Evolutionary conservation across 2,113 vertebrate species (phyloP), one percentile per base, ranked within the genome.

Genomic region (Brachyhypopomus occidentalis): DNA sequence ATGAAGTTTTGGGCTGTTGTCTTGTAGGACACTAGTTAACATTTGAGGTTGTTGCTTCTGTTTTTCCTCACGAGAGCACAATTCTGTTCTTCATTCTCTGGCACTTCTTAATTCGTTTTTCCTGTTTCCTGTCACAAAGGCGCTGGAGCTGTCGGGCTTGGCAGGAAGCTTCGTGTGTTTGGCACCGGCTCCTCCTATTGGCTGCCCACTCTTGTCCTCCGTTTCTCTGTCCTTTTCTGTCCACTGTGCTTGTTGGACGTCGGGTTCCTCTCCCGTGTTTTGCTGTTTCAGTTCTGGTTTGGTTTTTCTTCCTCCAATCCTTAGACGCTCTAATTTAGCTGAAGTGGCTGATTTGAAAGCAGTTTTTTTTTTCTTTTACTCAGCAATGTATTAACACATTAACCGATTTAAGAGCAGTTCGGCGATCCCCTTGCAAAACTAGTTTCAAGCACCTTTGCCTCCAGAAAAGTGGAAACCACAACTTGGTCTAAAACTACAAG

Each of bases 1-100:
- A 17, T 36, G 9, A 71, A 70, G n/a, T 79, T 79, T 79, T 45
- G 59, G 66, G 5, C 52, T 11, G 8, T 58, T 56, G 71, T 48
- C 23, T 56, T 25, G 71, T 25, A 30, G 71, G 14, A 17, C 45
- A 3, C 45, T 14, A 52, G 45, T 14, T 52, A 14, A 14, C 5
- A 14, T 52, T 52, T 52, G 45, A 52, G 9, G 41, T 8, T 9
- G 9, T 41, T 55, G 64, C 34, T 34, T 0, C 11, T 70, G 66
- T 70, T 38, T 67, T 41, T 34, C 36, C 34, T 22, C 30, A 34
- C 17, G 16, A 22, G 30, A 60, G n/a, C 58, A 16, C 16, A 14
- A 19, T 63, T 76, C 38, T 38, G 20, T 27, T 41, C 5, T 22
- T 20, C 34, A n/a, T 38, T 27, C 16, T 5, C 5, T 52, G 1